Base-by-base conservation (phyloP, 2,888 invertebrate genomes). In the Theretra japonica region DNA sequence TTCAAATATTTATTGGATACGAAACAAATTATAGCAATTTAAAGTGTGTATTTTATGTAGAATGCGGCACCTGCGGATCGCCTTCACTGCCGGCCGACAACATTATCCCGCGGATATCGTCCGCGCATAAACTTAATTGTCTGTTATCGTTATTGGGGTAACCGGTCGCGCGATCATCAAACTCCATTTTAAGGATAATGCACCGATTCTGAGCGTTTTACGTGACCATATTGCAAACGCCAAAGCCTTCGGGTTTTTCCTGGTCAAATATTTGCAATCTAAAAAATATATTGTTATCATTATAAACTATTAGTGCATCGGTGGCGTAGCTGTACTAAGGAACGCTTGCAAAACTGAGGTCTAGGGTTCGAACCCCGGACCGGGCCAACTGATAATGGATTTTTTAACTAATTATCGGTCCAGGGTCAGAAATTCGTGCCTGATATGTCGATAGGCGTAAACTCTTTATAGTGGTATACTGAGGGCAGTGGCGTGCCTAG, bases 141-240 rank as follows among this genome's bases (percentile, higher is more conserved):
- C 75, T 73, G 73, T 77, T 78, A 82, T 80, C 77, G 75, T 65
- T 65, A 80, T 78, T 77, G 73, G 74, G 79, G 80, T 79, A 79
- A 77, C 79, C 74, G 65, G 65, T 65, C 41, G 65, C 7, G 6
- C 65, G 48, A 65, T 65, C 65, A 65, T 76, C 73, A 74, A 76
- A 76, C 56, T 23, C 75, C 75, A 75, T 78, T 71, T 70, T 73
- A 71, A 76, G 72, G 76, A 78, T 74, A 77, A 76, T 72, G 69
- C 59, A 57, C 69, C 23, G 73, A 69, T 76, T 75, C 69, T 19
- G 33, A 23, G 17, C 23, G 23, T 65, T 41, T 41, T 65, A 65
- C 48, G 65, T 65, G 65, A 25, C 65, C 41, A 65, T 17, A 17
- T 17, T 48, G 23, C 23, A 23, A 65, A 65, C 48, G 17, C 17